Conservation (phyloP, 2,888 invertebrate species). For the Drosophila phalerata region DNA sequence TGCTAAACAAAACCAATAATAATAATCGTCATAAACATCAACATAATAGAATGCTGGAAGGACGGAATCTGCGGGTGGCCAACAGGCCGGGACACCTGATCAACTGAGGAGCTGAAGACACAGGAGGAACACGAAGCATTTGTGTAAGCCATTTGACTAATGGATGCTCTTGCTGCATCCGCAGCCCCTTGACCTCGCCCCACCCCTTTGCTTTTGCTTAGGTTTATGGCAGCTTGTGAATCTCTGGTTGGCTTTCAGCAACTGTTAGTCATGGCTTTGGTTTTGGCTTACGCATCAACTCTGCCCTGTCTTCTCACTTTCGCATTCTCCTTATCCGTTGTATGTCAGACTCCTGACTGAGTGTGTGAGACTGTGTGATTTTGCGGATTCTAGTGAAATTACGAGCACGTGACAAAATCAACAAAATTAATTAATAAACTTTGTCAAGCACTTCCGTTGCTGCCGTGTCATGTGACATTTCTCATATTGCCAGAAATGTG, state of each 20-base stretch:
- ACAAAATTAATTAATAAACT: constrained; percentile 81
- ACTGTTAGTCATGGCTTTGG: constrained; percentile 65
- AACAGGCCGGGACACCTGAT: constrained; percentile 47
- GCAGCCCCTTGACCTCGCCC: constrained; percentile 3
- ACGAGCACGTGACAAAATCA: constrained; percentile 80
- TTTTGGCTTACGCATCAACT: constrained; percentile 48
- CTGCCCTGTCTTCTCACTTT: not conserved
- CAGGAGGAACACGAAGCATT: constrained; percentile 48
- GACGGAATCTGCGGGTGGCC: constrained; percentile 25
- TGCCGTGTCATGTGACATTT: constrained; percentile 70
- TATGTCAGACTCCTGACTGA: constrained; percentile 5
- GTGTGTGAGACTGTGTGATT: constrained; percentile 57
- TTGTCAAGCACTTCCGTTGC: constrained; percentile 74
- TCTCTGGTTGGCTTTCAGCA: constrained; percentile 62
- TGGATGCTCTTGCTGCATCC: constrained; percentile 56
- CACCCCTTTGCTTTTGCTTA: constrained; percentile 1
- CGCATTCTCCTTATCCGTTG: not conserved
- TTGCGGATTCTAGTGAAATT: constrained; percentile 73
- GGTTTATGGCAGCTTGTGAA: constrained; percentile 33
- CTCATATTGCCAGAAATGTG: constrained; percentile 62
- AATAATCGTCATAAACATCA: constrained; percentile 67
- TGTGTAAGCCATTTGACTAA: constrained; percentile 75
- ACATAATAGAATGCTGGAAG: constrained; percentile 52
- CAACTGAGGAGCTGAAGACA: constrained; percentile 21
- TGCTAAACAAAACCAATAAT: constrained; percentile 55